Evolutionary conservation across 2,113 vertebrate species (phyloP).

Genomic region (Rhinopomastus cyanomelas): DNA sequence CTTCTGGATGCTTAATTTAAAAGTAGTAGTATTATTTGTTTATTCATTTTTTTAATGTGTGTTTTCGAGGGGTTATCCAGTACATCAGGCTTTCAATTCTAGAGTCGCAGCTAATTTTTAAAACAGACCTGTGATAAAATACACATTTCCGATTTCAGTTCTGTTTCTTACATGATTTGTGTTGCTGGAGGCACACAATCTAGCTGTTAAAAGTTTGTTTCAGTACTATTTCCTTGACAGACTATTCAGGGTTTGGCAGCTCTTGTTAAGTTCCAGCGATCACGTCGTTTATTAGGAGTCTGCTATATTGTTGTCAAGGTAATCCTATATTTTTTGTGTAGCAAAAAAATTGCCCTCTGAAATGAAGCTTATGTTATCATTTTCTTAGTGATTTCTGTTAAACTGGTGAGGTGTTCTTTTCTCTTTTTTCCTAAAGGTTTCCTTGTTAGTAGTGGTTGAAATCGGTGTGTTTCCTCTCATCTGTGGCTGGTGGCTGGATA

Average conservation of each 20-base stretch:
- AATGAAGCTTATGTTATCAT: neutral
- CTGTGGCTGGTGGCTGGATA: conserved; percentile 98
- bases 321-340: neutral
- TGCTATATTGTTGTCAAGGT: conserved; percentile 99
- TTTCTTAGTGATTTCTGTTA: neutral
- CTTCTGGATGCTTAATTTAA: neutral
- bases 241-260: conserved; percentile 85
- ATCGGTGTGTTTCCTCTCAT: conserved; percentile 97
- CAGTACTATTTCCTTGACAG: conserved; percentile 74
- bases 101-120: neutral
- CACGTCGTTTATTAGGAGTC: conserved; percentile 89
- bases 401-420: neutral
- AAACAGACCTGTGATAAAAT: neutral
- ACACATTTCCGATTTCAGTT: neutral
- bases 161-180: neutral
- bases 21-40: neutral
- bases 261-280: conserved; percentile 91
- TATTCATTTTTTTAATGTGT: neutral
- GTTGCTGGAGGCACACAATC: too few species aligned
- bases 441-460: conserved; percentile 94
- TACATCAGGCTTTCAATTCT: neutral
- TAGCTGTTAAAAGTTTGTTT: neutral
- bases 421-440: conserved; percentile 78
- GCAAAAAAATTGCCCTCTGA: neutral
- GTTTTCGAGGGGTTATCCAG: neutral